A percentile compares a stretch with the other conserved stretches of the same genome.
These are phyloP conservation scores for Trogon melanurus DNA, from an alignment of 2,113 vertebrate genomes.

Conservation along the genomic window DNA sequence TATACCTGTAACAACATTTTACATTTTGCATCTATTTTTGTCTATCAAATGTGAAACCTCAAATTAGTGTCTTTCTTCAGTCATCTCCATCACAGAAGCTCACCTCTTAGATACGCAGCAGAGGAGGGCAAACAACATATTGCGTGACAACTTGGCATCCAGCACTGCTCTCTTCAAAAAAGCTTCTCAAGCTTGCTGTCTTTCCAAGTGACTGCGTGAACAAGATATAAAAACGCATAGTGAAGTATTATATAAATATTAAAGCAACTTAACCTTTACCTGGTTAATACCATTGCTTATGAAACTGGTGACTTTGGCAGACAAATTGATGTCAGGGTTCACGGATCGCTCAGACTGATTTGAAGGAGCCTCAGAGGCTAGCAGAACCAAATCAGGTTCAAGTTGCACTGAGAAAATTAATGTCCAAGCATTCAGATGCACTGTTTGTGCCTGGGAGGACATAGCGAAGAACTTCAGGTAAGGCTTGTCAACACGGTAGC, in stretches of 20 bases:
- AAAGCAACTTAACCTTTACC: not conserved
- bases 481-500: not conserved
- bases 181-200: not conserved
- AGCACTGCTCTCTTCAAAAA: not conserved
- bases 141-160: not conserved
- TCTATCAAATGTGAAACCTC: not conserved
- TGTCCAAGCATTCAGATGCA: not conserved
- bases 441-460: not conserved
- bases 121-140: not conserved
- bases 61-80: not conserved
- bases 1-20: not conserved
- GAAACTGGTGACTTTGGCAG: not conserved
- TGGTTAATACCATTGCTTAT: not conserved
- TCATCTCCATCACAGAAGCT: not conserved
- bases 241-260: not conserved
- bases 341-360: not conserved
- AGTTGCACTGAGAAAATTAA: not conserved
- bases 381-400: not conserved
- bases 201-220: not conserved
- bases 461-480: not conserved
- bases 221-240: not conserved
- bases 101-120: not conserved
- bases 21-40: not conserved
- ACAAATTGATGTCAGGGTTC: not conserved
- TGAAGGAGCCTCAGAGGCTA: not conserved